phyloP scores from a whole-genome alignment of 2,113 vertebrate genomes.

The Empidonax traillii region DNA sequence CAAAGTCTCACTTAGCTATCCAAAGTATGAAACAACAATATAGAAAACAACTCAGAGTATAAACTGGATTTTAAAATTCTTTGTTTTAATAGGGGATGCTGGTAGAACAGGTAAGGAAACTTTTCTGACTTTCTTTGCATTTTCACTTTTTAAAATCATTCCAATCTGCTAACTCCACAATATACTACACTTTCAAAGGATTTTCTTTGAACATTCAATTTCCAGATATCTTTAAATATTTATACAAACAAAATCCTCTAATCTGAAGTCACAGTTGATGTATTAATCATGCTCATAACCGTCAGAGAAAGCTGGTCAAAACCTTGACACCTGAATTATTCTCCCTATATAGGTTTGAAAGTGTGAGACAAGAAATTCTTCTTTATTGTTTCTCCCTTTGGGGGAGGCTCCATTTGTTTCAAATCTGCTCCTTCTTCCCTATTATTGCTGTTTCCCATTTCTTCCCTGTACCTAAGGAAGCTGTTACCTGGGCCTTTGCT shows the following conservation, averaged over 20 bases:
- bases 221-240: conserved; percentile 38
- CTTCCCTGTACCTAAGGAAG: not conserved
- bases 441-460: not conserved
- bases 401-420: not conserved
- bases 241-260: not conserved
- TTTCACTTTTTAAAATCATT: conserved; percentile 65
- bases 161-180: conserved; percentile 60
- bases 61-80: conserved; percentile 70
- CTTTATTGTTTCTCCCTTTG: not conserved
- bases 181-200: conserved; percentile 58
- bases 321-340: not conserved
- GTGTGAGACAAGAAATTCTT: not conserved
- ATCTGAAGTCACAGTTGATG: not conserved
- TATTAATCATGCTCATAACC: conserved; percentile 3
- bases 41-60: conserved; percentile 33
- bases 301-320: not conserved
- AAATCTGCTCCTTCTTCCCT: not conserved
- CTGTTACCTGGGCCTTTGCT: not conserved
- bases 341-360: not conserved
- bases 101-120: conserved; percentile 69
- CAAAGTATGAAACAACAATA: conserved; percentile 32
- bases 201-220: conserved; percentile 70
- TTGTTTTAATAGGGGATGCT: conserved; percentile 70
- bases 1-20: not conserved
- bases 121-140: conserved; percentile 54